Evolutionary conservation across 2,113 vertebrate species (phyloP).

Genomic region (Apteryx mantelli): DNA sequence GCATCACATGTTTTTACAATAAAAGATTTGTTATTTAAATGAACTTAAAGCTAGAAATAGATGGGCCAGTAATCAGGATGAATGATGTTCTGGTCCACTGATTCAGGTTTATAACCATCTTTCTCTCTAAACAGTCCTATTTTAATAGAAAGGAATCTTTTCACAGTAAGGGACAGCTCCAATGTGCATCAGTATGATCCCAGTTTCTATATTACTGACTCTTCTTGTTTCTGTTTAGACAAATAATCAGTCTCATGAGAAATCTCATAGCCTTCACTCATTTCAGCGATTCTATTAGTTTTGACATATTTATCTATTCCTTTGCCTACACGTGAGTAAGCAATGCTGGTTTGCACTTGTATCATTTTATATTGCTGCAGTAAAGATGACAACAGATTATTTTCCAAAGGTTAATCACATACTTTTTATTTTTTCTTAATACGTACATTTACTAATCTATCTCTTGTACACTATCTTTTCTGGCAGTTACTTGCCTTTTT

Average conservation of each 20-base stretch:
- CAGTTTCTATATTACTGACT: neutral
- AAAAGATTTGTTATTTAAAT: neutral
- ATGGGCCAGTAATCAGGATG: neutral
- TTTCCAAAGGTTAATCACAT: neutral
- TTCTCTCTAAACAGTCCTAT: neutral
- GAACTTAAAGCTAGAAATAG: neutral
- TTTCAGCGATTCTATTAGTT: neutral
- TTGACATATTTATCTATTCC: neutral
- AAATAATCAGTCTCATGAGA: neutral
- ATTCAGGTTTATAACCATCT: neutral
- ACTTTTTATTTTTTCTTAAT: neutral
- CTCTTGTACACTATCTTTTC: neutral
- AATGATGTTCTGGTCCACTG: neutral
- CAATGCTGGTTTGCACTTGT: neutral
- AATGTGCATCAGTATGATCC: neutral
- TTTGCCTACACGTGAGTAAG: neutral
- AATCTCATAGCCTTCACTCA: neutral
- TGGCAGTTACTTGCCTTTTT: slow-evolving; percentile 18
- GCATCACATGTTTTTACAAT: neutral
- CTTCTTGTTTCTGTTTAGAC: neutral
- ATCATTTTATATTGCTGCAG: neutral
- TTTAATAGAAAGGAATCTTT: neutral
- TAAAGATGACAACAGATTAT: neutral
- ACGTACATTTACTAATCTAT: neutral
- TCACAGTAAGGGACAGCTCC: neutral